phyloP scores from a whole-genome alignment of 2,113 vertebrate species.

The Leuciscus idus region DNA sequence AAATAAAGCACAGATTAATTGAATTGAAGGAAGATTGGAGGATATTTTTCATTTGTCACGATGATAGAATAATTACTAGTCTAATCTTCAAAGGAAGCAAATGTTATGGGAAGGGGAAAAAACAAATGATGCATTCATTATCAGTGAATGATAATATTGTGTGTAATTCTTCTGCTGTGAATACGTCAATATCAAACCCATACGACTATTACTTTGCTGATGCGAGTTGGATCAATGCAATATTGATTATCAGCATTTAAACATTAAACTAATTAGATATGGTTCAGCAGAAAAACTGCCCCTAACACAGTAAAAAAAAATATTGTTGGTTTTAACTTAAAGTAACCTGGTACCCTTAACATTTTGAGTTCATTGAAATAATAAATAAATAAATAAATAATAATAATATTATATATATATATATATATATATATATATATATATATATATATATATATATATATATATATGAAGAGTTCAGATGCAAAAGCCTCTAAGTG shows the following conservation, averaged over 20 bases:
- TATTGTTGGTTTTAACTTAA: too few relatives aligned
- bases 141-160: constrained; percentile 37
- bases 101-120: constrained; percentile 53
- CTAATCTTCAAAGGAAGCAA: constrained; percentile 55
- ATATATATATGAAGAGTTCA: too few relatives aligned
- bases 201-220: constrained; percentile 10
- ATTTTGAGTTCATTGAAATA: too few relatives aligned
- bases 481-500: too few relatives aligned
- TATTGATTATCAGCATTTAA: constrained; percentile 37
- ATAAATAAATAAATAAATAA: too few relatives aligned
- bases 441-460: too few relatives aligned
- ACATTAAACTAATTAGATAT: constrained; percentile 28
- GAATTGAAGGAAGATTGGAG: constrained; percentile 51
- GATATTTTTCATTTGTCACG: constrained; percentile 54
- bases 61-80: constrained; percentile 60
- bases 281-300: not conserved
- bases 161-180: not conserved
- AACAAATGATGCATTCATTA: constrained; percentile 47
- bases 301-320: too few relatives aligned
- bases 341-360: too few relatives aligned
- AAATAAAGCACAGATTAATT: constrained; percentile 56
- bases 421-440: too few relatives aligned
- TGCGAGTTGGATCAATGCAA: not conserved
- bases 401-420: too few relatives aligned
- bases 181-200: not conserved